phyloP scores from a whole-genome alignment of 2,797 vertebrate genomes.

The Oophaga sylvatica region DNA sequence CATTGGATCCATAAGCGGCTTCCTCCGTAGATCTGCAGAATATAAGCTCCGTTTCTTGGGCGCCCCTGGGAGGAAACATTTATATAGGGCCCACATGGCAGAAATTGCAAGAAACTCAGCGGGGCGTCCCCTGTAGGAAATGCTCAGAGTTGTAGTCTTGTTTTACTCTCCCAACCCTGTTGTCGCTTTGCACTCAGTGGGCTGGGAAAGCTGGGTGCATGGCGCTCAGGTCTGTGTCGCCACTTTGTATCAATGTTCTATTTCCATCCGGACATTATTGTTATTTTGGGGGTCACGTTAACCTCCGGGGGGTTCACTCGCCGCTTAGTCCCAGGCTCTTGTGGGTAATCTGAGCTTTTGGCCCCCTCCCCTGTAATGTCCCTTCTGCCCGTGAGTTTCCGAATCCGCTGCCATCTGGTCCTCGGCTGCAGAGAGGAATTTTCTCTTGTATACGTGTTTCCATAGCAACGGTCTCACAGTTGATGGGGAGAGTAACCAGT shows the following conservation, averaged over 20 bases:
- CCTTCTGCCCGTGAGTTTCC: conserved; percentile 67
- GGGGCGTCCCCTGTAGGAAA: too few species aligned
- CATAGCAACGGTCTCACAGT: conserved; percentile 91
- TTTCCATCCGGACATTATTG: neutral
- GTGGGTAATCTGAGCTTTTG: conserved; percentile 9
- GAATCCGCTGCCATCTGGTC: conserved; percentile 88
- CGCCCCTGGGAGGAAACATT: too few species aligned
- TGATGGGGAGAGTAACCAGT: conserved; percentile 96
- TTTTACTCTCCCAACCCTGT: too few species aligned
- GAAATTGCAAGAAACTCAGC: too few species aligned
- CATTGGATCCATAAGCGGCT: too few species aligned
- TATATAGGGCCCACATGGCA: too few species aligned
- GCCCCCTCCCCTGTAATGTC: neutral
- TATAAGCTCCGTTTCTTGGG: too few species aligned
- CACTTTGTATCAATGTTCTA: neutral
- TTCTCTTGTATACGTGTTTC: conserved; percentile 92
- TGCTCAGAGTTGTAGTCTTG: too few species aligned
- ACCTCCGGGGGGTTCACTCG: neutral
- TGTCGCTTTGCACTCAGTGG: neutral
- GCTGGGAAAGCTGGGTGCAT: neutral
- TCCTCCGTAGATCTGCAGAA: too few species aligned
- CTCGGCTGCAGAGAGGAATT: conserved; percentile 87
- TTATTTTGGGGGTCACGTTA: neutral
- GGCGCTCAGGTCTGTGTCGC: too few species aligned
- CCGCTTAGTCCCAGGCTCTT: neutral